Percentiles rank a stretch among this genome's conserved stretches.
These are phyloP conservation scores for Ericerus pela DNA, from an alignment of 1,140 invertebrate genomes.

Conservation along the genomic window DNA sequence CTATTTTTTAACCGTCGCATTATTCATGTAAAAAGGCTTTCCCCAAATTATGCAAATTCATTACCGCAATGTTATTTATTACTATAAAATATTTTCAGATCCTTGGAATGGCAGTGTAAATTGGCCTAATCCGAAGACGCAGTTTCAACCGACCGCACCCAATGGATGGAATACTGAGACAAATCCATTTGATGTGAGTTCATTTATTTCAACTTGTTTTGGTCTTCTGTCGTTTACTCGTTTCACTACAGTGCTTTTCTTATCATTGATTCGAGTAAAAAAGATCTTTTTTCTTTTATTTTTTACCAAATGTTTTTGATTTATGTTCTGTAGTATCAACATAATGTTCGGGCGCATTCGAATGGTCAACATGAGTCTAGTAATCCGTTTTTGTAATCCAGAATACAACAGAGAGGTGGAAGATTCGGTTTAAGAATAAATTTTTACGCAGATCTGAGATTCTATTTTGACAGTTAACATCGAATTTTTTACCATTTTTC, in stretches of 20 bases:
- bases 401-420: too few relatives aligned
- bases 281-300: neutral
- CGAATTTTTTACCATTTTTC: constrained; percentile 16
- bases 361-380: neutral
- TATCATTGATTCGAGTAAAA: neutral
- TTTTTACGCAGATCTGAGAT: constrained; percentile 22
- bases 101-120: neutral
- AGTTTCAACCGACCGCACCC: neutral
- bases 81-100: neutral
- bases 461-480: constrained; percentile 29
- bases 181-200: constrained; percentile 2
- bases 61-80: too few relatives aligned
- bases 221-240: neutral
- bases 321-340: neutral
- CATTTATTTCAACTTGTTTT: neutral
- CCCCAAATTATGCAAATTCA: neutral
- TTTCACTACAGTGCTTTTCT: neutral
- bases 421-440: neutral
- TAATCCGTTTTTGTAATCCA: constrained; percentile 4
- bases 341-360: neutral
- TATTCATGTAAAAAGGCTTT: neutral
- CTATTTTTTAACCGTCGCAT: neutral
- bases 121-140: neutral
- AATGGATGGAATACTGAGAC: constrained; percentile 2
- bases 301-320: neutral